These are phyloP conservation scores for Abscondita cerata DNA, from an alignment of 2,888 invertebrate genomes.

Conservation along the genomic window DNA sequence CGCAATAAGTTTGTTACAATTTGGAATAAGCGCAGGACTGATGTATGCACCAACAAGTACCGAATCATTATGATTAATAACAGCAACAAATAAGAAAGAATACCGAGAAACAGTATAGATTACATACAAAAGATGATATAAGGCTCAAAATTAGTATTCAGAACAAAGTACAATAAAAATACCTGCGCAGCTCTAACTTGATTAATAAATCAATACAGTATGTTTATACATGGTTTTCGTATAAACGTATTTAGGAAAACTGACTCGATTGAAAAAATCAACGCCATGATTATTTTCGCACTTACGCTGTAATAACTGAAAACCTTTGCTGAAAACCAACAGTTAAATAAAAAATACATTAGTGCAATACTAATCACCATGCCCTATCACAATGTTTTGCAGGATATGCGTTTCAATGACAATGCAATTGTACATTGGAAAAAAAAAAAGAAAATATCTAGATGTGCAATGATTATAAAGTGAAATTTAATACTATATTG, in stretches of 20 bases:
- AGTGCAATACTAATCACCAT: constrained; percentile 12
- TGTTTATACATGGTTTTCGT: constrained; percentile 24
- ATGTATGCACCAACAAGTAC: no score
- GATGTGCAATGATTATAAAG: no score
- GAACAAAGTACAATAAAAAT: constrained; percentile 24
- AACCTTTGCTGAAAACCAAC: not conserved
- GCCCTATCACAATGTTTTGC: constrained; percentile 9
- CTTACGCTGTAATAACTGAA: not conserved
- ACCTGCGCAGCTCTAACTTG: constrained; percentile 28
- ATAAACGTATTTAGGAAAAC: constrained; percentile 13
- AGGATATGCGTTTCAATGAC: not conserved
- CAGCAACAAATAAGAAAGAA: no score
- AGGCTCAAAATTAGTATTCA: constrained; percentile 28
- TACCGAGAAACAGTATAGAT: no score
- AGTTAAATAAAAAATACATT: not conserved
- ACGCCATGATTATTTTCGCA: not conserved
- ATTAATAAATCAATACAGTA: constrained; percentile 32
- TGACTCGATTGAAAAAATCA: not conserved
- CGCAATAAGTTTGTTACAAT: no score
- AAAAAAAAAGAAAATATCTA: no score
- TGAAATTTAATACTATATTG: no score
- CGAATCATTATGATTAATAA: no score
- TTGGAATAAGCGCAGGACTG: no score
- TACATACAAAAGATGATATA: constrained; percentile 15
- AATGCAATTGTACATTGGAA: no score